A percentile compares a stretch with the other conserved stretches of the same genome.
Evolutionary conservation across 2,888 invertebrate genomes (phyloP).

Genomic region (Eupeodes luniger): DNA sequence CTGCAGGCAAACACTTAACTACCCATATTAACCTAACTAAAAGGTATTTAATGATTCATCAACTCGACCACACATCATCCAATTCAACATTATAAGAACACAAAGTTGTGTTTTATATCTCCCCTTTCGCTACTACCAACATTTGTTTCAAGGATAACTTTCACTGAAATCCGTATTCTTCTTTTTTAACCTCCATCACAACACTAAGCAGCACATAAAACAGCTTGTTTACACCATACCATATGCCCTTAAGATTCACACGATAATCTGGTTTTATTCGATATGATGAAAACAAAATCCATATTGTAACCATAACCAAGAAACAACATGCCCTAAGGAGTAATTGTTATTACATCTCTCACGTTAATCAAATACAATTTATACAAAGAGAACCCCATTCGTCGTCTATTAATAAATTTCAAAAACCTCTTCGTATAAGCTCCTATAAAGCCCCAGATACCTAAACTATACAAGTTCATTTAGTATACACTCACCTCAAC

Average conservation of each 20-base stretch:
- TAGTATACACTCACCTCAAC: constrained; percentile 79
- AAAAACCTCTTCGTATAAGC: not conserved
- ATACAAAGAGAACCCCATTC: constrained; percentile 1
- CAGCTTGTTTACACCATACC: not conserved
- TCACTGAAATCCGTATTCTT: not conserved
- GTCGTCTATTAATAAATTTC: constrained; percentile 18
- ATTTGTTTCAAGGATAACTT: not conserved
- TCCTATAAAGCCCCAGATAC: not conserved
- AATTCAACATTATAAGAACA: not conserved
- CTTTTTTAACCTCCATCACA: not conserved
- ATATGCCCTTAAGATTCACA: not conserved
- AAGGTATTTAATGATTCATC: not conserved
- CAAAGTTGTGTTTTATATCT: not conserved
- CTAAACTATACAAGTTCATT: not conserved
- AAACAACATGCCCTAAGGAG: not conserved
- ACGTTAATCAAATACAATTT: constrained; percentile 18
- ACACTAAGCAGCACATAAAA: not conserved
- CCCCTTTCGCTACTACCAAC: not conserved
- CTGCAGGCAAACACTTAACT: not conserved
- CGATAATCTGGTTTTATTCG: constrained; percentile 4
- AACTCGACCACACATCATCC: constrained; percentile 5
- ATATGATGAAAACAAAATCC: constrained; percentile 7
- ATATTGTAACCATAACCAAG: constrained; percentile 1
- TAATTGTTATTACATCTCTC: constrained; percentile 50
- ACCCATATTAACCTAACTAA: not conserved